Base-by-base conservation (phyloP, 2,888 invertebrate species). In the Latheticus oryzae region DNA sequence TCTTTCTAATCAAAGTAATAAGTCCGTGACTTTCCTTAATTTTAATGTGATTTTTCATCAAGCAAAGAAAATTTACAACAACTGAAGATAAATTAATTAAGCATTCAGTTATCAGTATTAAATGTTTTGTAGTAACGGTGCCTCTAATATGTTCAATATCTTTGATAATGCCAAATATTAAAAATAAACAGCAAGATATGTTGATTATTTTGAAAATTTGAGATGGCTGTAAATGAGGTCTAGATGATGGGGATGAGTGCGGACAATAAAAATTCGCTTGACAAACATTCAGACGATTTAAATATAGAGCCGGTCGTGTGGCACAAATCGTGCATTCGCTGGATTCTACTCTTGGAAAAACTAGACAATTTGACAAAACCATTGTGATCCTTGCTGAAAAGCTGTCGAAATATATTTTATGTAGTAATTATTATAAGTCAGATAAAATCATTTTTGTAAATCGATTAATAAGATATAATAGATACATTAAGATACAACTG, bases 291-390 rank as follows among this genome's bases (percentile, higher is more conserved):
- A 45, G 8, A 12, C 13, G 16, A 12, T 45, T 45, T 9, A 45
- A 15, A 8, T 9, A 19, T 2, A 45, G 15, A 16, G 32, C 4
- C 7, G 45, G 45, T 2, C 45, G 45, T 4, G 17, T 9, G 9
- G 45, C 30, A 28, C 45, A 45, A 19, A 45, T 32, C 9, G 21
- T 32, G 12, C 45, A 45, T 2, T 45, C 32, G 11, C n/a, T 5
- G 37, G 37, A 4, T 11, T 37, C 2, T 33, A 5, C 13, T 26
- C 9, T 21, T 21, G 21, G n/a, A n/a, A n/a, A n/a, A n/a, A n/a
- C n/a, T n/a, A n/a, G n/a, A n/a, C n/a, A n/a, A n/a, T n/a, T n/a
- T n/a, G n/a, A n/a, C n/a, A n/a, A n/a, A n/a, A n/a, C n/a, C n/a
- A n/a, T n/a, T n/a, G n/a, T n/a, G n/a, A n/a, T n/a, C n/a, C n/a